These are phyloP conservation scores for Syngnathus typhle DNA, from an alignment of 2,113 vertebrate species.

Conservation along the genomic window DNA sequence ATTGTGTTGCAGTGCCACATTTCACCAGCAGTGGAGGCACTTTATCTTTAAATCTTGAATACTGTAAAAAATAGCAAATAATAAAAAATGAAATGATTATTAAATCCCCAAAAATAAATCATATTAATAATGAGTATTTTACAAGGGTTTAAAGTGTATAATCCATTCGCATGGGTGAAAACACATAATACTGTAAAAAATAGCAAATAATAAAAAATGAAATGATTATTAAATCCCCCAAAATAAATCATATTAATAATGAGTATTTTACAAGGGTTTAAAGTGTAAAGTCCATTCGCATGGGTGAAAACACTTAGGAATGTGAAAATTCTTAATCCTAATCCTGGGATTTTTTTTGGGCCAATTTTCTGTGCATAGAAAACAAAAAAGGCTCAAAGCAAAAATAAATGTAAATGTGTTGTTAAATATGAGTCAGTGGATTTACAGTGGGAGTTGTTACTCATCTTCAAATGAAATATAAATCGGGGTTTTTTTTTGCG, in stretches of 20 bases:
- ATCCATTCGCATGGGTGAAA: not conserved
- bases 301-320: slow-evolving; percentile 39
- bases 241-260: not conserved
- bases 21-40: slow-evolving; percentile 37
- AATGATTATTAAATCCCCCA: not conserved
- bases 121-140: not conserved
- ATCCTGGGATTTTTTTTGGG: slow-evolving; percentile 41
- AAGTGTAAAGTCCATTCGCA: not conserved
- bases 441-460: not conserved
- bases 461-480: not conserved
- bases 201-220: not conserved
- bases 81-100: not conserved
- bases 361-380: too few relatives aligned
- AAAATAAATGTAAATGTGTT: not conserved
- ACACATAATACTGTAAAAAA: too few relatives aligned
- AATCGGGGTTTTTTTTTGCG: not conserved
- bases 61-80: not conserved
- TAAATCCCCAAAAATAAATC: not conserved
- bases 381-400: too few relatives aligned
- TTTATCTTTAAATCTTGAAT: slow-evolving; percentile 12
- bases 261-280: not conserved
- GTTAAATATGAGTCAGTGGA: not conserved
- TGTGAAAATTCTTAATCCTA: slow-evolving; percentile 52
- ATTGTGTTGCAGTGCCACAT: not conserved
- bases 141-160: not conserved